phyloP scores from a whole-genome alignment of 2,113 vertebrate species.

The Tor tambroides region DNA sequence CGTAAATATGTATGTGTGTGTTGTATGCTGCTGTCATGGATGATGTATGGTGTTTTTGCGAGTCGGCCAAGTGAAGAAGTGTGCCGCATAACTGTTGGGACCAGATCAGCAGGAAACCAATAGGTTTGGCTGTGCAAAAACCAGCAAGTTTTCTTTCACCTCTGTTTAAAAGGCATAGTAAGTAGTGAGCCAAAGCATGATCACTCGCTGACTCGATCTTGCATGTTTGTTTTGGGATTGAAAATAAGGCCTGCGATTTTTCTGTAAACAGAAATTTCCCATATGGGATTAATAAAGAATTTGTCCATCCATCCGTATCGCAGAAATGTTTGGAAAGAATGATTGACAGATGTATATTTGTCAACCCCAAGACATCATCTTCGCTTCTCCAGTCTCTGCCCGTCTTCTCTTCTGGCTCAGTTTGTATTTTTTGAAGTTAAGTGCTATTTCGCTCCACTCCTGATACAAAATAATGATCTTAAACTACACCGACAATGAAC shows the following conservation, averaged over 20 bases:
- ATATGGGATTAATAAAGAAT: neutral
- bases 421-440: constrained; percentile 26
- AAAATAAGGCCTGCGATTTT: neutral
- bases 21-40: constrained; percentile 24
- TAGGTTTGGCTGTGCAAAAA: constrained; percentile 22
- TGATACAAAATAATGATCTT: constrained; percentile 26
- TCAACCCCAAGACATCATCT: constrained; percentile 18
- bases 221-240: constrained; percentile 7
- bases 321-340: neutral
- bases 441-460: neutral
- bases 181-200: neutral
- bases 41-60: constrained; percentile 36
- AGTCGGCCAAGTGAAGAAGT: constrained; percentile 15
- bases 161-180: neutral
- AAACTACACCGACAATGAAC: neutral
- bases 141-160: neutral
- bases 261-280: neutral
- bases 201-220: neutral
- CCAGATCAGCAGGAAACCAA: constrained; percentile 37
- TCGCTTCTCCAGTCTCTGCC: neutral
- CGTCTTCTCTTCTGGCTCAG: neutral
- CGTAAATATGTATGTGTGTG: neutral
- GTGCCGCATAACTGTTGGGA: constrained; percentile 18
- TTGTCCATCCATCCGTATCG: constrained; percentile 11
- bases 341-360: constrained; percentile 6